A percentile compares a stretch with the other conserved stretches of the same genome.
Evolutionary conservation across 2,888 invertebrate genomes (phyloP).

Genomic region (Lamellibrachia columna): DNA sequence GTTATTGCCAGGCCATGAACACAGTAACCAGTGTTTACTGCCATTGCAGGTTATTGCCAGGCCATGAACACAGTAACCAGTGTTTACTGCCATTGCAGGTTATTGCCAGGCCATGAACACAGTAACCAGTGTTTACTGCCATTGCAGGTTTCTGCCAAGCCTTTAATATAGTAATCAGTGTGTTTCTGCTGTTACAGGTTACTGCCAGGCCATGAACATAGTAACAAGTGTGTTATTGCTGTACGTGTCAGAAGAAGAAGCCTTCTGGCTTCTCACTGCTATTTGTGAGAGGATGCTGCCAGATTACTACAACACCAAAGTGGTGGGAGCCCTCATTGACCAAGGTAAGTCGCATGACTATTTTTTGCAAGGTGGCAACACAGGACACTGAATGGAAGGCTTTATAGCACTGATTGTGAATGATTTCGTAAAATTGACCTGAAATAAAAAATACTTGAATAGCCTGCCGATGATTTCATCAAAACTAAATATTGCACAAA

Average conservation of each 20-base stretch:
- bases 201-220: slow-evolving; percentile 99
- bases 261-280: slow-evolving; percentile 95
- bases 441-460: too few species aligned
- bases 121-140: neutral
- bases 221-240: slow-evolving; percentile 94
- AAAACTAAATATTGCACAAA: too few species aligned
- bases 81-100: slow-evolving; percentile 66
- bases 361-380: neutral
- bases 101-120: slow-evolving; percentile 68
- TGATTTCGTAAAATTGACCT: neutral
- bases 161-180: neutral
- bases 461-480: too few species aligned
- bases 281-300: slow-evolving; percentile 95
- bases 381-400: neutral
- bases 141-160: neutral
- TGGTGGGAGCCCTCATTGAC: slow-evolving; percentile 90
- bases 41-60: neutral
- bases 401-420: neutral
- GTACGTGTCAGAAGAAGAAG: slow-evolving; percentile 95
- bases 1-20: slow-evolving; percentile 73
- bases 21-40: neutral
- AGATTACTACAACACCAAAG: slow-evolving; percentile 94
- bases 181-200: slow-evolving; percentile 71
- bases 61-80: neutral
- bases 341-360: slow-evolving; percentile 70